Base-by-base conservation (phyloP, 2,888 invertebrate genomes). In the Meandrusa payeni region DNA sequence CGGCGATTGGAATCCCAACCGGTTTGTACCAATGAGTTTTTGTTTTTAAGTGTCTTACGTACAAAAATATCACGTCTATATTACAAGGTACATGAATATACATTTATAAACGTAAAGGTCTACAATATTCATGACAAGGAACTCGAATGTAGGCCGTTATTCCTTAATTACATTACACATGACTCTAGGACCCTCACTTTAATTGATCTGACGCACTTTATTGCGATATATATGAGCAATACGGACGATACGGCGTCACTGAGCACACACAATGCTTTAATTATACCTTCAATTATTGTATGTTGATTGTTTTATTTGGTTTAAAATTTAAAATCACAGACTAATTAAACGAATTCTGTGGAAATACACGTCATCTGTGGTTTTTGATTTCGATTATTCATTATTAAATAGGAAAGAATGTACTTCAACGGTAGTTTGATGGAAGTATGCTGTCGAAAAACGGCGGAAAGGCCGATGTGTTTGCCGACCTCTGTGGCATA, bases 201-300 rank as follows among this genome's bases (percentile, higher is more conserved):
- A 42, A 42, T 42, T 42, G 41, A 42, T 42, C 36, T 23, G 29
- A 20, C 20, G 9, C 12, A 28, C 23, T 42, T 42, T 17, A 42
- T 34, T 29, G 17, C 34, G 41, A 28, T 36, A 12, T 29, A 17
- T 36, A 36, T 42, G 36, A 42, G 29, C 29, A 24, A 28, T 29
- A 17, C 15, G 19, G 33, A 23, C 23, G 33, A 5, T 17, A n/a
- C 17, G 12, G 11, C n/a, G 6, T 19, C 10, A 15, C 17, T 15
- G 5, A 19, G 27, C 10, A 13, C 24, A 9, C 10, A 2, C 9
- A 34, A 34, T 7, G 24, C 9, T 24, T 34, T 15, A 34, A 34
- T 34, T 24, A 23, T 24, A 15, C 15, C 24, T 5, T 34, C 24
- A 34, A 34, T 24, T 24, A 34, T 34, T 24, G 5, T 10, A 10